These are phyloP conservation scores for Scytalopus superciliaris DNA, from an alignment of 2,113 vertebrate species.

Conservation along the genomic window DNA sequence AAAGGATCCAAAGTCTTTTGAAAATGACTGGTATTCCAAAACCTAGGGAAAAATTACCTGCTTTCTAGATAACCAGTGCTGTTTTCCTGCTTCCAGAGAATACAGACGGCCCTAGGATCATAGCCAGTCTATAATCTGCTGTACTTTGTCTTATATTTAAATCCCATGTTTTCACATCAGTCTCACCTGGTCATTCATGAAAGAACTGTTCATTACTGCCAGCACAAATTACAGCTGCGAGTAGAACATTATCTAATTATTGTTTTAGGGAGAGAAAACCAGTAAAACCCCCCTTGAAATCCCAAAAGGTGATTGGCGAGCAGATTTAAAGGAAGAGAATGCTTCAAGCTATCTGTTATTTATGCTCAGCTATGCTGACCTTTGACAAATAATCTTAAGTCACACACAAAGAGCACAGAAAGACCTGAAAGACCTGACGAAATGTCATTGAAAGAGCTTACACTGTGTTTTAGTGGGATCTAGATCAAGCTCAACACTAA, in stretches of 20 bases:
- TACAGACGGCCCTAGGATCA: background rate
- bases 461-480: background rate
- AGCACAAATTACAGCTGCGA: background rate
- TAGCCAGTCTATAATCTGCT: background rate
- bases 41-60: background rate
- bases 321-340: background rate
- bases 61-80: background rate
- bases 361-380: background rate
- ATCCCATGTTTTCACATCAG: background rate
- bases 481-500: background rate
- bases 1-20: background rate
- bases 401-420: background rate
- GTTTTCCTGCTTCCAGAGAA: background rate
- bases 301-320: background rate
- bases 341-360: background rate
- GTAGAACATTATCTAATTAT: conserved; percentile 3
- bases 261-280: background rate
- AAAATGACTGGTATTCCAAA: background rate
- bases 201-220: background rate
- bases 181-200: background rate
- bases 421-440: background rate
- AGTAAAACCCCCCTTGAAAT: background rate
- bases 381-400: conserved; percentile 1
- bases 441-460: background rate
- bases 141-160: conserved; percentile 31